Conservation (phyloP, 1,140 invertebrate species). For the Palaemon carinicauda region DNA sequence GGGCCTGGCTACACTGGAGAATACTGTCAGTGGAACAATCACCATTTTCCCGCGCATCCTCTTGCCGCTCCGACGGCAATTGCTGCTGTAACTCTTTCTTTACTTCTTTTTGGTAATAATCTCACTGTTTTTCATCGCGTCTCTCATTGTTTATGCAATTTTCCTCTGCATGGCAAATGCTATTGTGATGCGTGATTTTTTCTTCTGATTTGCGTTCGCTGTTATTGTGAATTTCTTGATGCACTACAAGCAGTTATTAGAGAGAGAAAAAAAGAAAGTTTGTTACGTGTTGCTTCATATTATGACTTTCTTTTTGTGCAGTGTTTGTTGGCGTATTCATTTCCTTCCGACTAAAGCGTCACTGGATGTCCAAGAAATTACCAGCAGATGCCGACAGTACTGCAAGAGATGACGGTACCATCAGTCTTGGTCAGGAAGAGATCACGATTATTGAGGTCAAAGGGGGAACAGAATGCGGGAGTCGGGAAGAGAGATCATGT, state of each 20-base stretch:
- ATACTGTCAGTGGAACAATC: constrained; percentile 14
- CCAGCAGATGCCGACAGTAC: neutral
- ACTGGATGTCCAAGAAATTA: neutral
- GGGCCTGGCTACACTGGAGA: neutral
- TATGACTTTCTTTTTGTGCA: neutral
- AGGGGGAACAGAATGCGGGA: no score
- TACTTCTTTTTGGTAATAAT: constrained; percentile 1
- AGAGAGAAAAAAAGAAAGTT: neutral
- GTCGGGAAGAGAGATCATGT: no score
- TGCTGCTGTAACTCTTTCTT: neutral
- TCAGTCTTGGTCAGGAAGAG: no score
- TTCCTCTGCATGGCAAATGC: no score
- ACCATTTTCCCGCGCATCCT: neutral
- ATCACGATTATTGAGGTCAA: no score
- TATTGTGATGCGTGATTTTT: no score
- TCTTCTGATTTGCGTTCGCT: no score
- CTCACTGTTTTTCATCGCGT: neutral
- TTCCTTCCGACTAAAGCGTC: neutral
- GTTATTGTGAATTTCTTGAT: no score
- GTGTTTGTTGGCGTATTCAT: neutral
- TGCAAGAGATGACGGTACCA: neutral
- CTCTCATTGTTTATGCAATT: no score
- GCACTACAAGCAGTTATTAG: no score
- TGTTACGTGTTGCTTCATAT: neutral
- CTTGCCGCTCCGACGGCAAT: neutral